A percentile compares a stretch with the other conserved stretches of the same genome.
phyloP scores from a whole-genome alignment of 2,888 invertebrate species.

The Drosophila hawaiiensis region DNA sequence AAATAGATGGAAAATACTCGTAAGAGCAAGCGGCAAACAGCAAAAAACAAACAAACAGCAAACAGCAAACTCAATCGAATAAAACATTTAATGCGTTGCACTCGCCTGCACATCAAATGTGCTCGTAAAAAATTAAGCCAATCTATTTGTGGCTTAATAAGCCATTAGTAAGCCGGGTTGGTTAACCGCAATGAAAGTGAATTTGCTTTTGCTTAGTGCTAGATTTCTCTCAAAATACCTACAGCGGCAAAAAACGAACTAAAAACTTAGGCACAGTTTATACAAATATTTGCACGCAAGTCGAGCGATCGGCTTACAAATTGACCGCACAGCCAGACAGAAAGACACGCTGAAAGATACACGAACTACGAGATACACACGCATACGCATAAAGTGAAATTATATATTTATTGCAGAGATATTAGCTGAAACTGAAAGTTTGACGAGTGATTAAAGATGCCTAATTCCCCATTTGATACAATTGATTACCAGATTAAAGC shows the following conservation, averaged over 20 bases:
- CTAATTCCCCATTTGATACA: conserved; percentile 23
- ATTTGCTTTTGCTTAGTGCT: conserved; percentile 52
- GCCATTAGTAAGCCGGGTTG: conserved; percentile 76
- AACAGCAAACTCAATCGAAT: conserved; percentile 18
- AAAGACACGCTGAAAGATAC: conserved; percentile 13
- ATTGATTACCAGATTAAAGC: not conserved
- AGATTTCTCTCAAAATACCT: conserved; percentile 65
- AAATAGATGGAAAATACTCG: conserved; percentile 30
- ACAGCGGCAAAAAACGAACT: conserved; percentile 12
- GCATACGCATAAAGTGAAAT: conserved; percentile 74
- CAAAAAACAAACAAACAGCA: not conserved
- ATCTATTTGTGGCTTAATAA: conserved; percentile 78
- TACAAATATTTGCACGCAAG: conserved; percentile 77
- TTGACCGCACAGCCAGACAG: conserved; percentile 30
- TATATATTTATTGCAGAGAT: conserved; percentile 59
- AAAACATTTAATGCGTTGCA: conserved; percentile 64
- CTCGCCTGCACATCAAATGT: conserved; percentile 67
- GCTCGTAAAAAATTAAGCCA: conserved; percentile 59
- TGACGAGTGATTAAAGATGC: conserved; percentile 16
- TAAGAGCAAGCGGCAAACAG: not conserved
- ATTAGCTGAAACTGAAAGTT: conserved; percentile 67
- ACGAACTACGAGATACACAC: conserved; percentile 52
- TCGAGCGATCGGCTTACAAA: conserved; percentile 61
- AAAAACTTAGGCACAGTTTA: conserved; percentile 48
- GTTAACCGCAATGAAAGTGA: conserved; percentile 80